phyloP scores from a whole-genome alignment of 2,797 vertebrate genomes.

The Prunella strophiata region DNA sequence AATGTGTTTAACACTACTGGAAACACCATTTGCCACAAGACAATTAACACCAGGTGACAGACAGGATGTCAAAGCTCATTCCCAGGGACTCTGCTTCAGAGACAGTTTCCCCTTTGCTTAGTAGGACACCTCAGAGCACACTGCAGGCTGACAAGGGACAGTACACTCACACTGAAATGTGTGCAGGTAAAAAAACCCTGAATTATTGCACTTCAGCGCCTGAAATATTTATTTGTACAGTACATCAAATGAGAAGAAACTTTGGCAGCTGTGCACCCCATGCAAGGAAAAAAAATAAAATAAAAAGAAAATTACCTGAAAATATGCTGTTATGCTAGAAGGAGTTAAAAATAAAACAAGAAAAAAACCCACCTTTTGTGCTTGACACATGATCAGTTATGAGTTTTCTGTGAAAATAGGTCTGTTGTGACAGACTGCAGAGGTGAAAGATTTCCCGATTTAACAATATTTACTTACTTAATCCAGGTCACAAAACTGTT shows the following conservation, averaged over 20 bases:
- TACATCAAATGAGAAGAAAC: not conserved
- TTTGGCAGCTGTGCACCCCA: not conserved
- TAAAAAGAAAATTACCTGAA: not conserved
- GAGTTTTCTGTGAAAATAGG: not conserved
- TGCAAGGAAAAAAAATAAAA: not conserved
- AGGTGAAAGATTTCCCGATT: not conserved
- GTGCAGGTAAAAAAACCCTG: not conserved
- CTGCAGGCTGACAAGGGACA: not conserved
- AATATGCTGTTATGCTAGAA: not conserved
- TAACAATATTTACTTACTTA: not conserved
- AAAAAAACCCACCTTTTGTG: not conserved
- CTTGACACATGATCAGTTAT: not conserved
- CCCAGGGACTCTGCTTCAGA: not conserved
- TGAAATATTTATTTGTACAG: not conserved
- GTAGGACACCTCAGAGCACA: not conserved
- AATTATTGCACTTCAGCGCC: not conserved
- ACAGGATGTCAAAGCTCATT: not conserved
- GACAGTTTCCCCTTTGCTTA: not conserved
- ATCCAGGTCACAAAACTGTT: not conserved
- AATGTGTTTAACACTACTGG: not conserved
- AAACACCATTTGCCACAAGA: not conserved
- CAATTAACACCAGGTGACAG: not conserved
- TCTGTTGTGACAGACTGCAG: not conserved
- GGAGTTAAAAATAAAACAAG: not conserved
- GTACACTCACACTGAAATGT: not conserved